Evolutionary conservation across 2,888 invertebrate genomes (phyloP), one percentile per base, ranked within the genome.

Genomic region (Tineola bisselliella): DNA sequence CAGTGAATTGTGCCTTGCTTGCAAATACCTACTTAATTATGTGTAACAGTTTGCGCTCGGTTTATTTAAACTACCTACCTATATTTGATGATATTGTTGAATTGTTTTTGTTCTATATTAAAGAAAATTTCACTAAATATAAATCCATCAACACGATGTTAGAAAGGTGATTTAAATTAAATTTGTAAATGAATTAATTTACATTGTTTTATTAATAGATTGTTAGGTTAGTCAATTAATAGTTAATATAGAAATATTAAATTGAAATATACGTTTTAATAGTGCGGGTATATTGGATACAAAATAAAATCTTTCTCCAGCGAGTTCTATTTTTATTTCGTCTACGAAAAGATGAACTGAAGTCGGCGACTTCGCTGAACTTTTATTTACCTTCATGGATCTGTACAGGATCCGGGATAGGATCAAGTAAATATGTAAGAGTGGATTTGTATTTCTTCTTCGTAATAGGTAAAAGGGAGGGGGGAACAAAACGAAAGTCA

Each of bases 401-500:
- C 38, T 38, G 38, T 38, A 10, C 38, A 38, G 38, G 10, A 38
- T 6, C n/a, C 10, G 38, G 10, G 38, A 38, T 38, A 38, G 38
- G 38, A 38, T 57, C 17, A 59, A 38, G 17, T 15, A 31, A 38
- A 59, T 30, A 54, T 56, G 33, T 38, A 31, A 62, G 30, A 62
- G 60, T 38, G 48, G 62, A 62, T 59, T 61, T 62, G 59, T 62
- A 56, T 33, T 58, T 10, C 17, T 33, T 31, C 44, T 59, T 30
- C 33, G 58, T 58, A 33, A 58, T 58, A 58, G 58, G 58, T 15
- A 33, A 33, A 2, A 19, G 31, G 17, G 58, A 33, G 17, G 25
- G 25, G 58, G 17, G 17, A 33, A 60, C 43, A 43, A 81, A 81
- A 69, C 71, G 77, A 82, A 76, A 84, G 81, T 84, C 83, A 83